phyloP scores from a whole-genome alignment of 1,140 invertebrate genomes.

The Macrosteles quadrilineatus region DNA sequence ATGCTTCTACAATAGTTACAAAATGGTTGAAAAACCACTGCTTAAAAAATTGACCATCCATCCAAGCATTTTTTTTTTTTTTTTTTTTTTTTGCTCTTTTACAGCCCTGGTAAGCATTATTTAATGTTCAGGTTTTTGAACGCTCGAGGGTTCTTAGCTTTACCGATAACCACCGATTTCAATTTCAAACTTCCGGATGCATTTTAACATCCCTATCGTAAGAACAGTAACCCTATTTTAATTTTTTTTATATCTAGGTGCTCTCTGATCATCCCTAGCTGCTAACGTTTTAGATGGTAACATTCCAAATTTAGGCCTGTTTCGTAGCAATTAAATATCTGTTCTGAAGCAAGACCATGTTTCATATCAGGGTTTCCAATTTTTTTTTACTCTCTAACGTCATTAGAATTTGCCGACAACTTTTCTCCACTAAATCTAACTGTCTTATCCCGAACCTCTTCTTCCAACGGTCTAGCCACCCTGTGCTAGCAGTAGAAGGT shows the following conservation, averaged over 20 bases:
- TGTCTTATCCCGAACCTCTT: too few species aligned
- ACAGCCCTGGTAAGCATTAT: neutral
- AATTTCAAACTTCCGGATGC: neutral
- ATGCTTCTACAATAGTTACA: too few species aligned
- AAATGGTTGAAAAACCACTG: neutral
- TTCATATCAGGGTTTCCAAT: neutral
- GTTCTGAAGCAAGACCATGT: neutral
- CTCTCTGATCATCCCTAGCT: neutral
- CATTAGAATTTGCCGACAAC: neutral
- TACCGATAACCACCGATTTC: neutral
- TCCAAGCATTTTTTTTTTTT: neutral
- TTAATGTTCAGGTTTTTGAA: neutral
- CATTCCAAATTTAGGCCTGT: neutral
- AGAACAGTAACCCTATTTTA: conserved; percentile 1
- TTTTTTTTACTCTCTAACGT: neutral
- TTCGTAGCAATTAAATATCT: neutral
- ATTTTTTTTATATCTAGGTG: neutral
- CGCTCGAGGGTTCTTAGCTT: neutral
- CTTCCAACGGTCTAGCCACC: too few species aligned
- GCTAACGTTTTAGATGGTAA: neutral
- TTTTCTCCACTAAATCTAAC: too few species aligned
- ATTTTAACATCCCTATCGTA: neutral
- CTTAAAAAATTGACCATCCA: neutral
- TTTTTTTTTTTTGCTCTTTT: too few species aligned
- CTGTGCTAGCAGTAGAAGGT: neutral